These are phyloP conservation scores for Xanthorhoe spadicearia DNA, from an alignment of 2,888 invertebrate genomes.

Conservation along the genomic window DNA sequence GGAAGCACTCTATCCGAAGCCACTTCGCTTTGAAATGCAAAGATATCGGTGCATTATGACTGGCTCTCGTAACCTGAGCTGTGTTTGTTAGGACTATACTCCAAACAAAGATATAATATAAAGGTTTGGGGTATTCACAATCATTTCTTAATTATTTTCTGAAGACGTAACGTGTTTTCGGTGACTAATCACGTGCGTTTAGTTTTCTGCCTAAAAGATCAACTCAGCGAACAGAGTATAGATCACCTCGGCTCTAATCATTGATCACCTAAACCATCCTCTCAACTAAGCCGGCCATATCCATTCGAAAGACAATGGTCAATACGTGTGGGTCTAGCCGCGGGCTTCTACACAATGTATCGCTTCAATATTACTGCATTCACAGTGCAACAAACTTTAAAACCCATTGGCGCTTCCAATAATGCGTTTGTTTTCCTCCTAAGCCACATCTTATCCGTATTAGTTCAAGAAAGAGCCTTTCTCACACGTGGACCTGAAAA, in stretches of 20 bases:
- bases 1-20: slow-evolving; percentile 3
- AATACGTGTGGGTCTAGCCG: no score
- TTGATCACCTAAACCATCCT: no score
- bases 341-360: no score
- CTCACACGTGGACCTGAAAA: slow-evolving; percentile 34
- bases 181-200: no score
- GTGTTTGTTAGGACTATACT: background rate
- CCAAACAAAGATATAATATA: slow-evolving; percentile 3
- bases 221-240: no score
- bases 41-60: slow-evolving; percentile 22
- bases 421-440: slow-evolving; percentile 17
- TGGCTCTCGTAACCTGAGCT: slow-evolving; percentile 20
- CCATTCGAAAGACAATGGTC: no score
- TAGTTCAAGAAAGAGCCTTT: slow-evolving; percentile 26
- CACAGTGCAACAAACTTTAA: background rate
- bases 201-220: no score
- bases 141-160: no score
- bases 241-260: no score
- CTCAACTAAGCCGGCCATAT: no score
- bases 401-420: slow-evolving; percentile 13
- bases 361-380: background rate
- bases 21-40: slow-evolving; percentile 26
- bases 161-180: no score
- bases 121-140: no score
- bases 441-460: slow-evolving; percentile 22